Evolutionary conservation across 2,113 vertebrate genomes (phyloP).

Genomic region (Dryoscopus gambensis): DNA sequence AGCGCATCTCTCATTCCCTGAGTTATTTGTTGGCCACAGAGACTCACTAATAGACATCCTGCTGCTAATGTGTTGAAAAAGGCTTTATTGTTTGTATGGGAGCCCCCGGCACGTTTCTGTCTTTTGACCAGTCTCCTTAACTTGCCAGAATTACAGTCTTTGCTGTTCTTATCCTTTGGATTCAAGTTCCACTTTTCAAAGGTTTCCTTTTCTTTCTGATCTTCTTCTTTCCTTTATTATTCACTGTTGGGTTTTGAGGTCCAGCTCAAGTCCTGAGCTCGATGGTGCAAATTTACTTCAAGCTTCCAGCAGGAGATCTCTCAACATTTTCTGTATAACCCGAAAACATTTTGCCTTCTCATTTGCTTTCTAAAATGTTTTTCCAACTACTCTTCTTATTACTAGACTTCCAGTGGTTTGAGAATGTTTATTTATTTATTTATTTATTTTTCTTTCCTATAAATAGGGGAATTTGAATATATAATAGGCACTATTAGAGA

Average conservation of each 20-base stretch:
- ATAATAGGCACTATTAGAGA: neutral
- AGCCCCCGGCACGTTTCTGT: neutral
- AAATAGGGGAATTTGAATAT: neutral
- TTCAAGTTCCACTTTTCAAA: neutral
- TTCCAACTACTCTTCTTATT: neutral
- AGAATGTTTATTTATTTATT: neutral
- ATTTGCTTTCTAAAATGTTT: neutral
- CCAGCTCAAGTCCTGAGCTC: neutral
- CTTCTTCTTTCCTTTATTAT: neutral
- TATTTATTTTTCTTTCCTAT: neutral
- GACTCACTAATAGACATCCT: neutral
- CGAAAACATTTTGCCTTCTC: neutral
- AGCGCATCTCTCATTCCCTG: neutral
- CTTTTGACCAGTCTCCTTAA: neutral
- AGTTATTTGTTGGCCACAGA: conserved; percentile 26
- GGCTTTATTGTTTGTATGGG: neutral
- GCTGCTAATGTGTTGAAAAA: conserved; percentile 36
- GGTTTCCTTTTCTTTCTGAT: neutral
- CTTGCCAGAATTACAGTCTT: neutral
- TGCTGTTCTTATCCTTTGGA: neutral
- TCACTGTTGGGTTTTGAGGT: neutral
- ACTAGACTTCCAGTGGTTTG: neutral
- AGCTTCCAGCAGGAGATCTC: neutral
- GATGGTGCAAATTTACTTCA: neutral
- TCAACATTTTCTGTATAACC: neutral